These are phyloP conservation scores for Neotoma lepida DNA, from an alignment of 2,113 vertebrate species.

Conservation along the genomic window DNA sequence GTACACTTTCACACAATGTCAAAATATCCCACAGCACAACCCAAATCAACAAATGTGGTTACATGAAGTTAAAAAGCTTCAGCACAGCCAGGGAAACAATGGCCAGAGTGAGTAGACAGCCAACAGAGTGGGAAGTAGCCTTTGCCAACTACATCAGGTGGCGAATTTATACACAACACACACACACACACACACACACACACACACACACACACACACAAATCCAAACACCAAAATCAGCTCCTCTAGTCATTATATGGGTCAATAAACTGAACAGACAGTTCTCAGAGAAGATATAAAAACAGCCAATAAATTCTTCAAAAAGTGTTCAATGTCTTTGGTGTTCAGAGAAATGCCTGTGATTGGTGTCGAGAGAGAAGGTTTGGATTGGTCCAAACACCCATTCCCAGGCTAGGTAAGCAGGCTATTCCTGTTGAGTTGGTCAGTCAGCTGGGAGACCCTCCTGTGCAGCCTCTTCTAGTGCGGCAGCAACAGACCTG, in stretches of 20 bases:
- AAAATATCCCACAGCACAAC: not conserved
- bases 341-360: not conserved
- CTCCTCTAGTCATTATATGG: not conserved
- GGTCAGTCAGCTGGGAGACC: not conserved
- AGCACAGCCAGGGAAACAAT: not conserved
- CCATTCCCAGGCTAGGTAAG: not conserved
- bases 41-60: not conserved
- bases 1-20: not conserved
- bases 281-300: not conserved
- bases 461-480: no score
- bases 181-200: no score
- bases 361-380: not conserved
- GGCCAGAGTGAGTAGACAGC: not conserved
- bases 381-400: not conserved
- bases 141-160: no score
- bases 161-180: no score
- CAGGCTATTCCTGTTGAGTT: not conserved
- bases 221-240: not conserved
- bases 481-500: not conserved
- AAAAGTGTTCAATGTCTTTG: not conserved
- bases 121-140: not conserved
- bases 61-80: not conserved
- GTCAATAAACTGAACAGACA: not conserved
- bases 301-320: not conserved
- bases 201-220: not conserved